phyloP scores from a whole-genome alignment of 1,140 invertebrate species.

The Chionoecetes opilio region DNA sequence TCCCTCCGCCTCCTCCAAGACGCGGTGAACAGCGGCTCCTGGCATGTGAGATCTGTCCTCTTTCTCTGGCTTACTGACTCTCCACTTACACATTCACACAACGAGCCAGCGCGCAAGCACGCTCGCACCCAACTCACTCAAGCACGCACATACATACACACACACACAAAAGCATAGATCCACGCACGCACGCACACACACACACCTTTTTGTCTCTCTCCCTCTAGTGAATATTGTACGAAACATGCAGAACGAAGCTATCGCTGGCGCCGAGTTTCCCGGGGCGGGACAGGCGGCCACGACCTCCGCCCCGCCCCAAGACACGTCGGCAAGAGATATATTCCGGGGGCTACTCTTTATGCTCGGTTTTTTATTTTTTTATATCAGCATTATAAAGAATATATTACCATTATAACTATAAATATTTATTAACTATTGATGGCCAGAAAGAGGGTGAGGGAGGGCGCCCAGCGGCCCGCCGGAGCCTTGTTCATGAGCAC shows the following conservation, averaged over 20 bases:
- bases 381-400: conserved; percentile 80
- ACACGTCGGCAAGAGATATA: conserved; percentile 72
- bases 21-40: conserved; percentile 41
- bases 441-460: conserved; percentile 76
- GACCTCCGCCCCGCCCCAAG: conserved; percentile 6
- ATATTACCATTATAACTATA: conserved; percentile 80
- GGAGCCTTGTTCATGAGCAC: background rate
- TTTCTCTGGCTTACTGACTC: conserved; percentile 24
- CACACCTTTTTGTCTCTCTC: conserved; percentile 36
- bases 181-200: background rate
- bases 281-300: conserved; percentile 11
- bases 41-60: conserved; percentile 49
- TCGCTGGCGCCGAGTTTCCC: conserved; percentile 40
- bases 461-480: conserved; percentile 57
- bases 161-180: background rate
- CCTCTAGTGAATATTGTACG: conserved; percentile 69
- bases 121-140: background rate
- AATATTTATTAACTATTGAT: conserved; percentile 81
- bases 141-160: conserved; percentile 20
- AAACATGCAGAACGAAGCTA: conserved; percentile 77
- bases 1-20: conserved; percentile 39
- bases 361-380: conserved; percentile 75
- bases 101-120: background rate
- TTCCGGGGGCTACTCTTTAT: conserved; percentile 77
- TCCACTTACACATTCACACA: conserved; percentile 36